Evolutionary conservation across 2,113 vertebrate genomes (phyloP).

Genomic region (Orycteropus afer): DNA sequence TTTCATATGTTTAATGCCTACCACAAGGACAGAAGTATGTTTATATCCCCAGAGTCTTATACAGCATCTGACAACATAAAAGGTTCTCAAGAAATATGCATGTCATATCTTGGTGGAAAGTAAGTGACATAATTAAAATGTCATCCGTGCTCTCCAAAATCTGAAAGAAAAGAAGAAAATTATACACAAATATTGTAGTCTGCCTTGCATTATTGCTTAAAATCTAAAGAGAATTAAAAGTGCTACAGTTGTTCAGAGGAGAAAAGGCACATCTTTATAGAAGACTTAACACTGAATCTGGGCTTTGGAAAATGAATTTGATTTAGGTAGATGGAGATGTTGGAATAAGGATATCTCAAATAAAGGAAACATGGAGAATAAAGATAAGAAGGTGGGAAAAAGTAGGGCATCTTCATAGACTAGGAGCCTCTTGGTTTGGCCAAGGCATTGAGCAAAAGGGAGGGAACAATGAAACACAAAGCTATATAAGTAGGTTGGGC

Average conservation of each 20-base stretch:
- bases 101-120: background rate
- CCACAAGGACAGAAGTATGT: background rate
- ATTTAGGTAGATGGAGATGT: background rate
- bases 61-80: background rate
- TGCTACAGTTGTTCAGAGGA: background rate
- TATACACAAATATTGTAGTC: background rate
- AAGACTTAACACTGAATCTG: background rate
- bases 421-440: background rate
- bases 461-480: background rate
- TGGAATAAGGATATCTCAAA: background rate
- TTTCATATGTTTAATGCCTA: background rate
- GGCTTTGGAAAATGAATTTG: background rate
- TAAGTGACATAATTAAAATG: background rate
- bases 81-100: conserved; percentile 22
- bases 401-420: background rate
- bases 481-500: background rate
- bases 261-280: background rate
- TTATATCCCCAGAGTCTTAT: background rate
- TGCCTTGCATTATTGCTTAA: background rate
- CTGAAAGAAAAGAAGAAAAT: conserved; percentile 22
- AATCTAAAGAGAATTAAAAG: conserved; percentile 29
- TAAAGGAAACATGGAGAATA: background rate
- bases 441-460: background rate
- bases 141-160: background rate
- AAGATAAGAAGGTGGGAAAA: background rate